Evolutionary conservation across 2,113 vertebrate species (phyloP), one percentile per base, ranked within the genome.

Genomic region (Octodon degus): DNA sequence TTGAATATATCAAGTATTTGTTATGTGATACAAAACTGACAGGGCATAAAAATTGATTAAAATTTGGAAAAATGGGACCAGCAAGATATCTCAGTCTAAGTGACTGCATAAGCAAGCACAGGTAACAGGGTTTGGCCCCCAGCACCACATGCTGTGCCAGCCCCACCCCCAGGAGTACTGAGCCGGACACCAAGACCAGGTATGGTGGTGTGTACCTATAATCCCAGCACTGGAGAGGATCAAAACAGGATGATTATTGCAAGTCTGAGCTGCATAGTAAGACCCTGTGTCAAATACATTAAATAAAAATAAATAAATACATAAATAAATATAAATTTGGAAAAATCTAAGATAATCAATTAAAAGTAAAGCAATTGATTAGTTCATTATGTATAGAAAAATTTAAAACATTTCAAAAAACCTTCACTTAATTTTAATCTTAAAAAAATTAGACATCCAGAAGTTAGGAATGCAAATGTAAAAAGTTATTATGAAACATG

Each of bases 301-400:
- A 58, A 17, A 58, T 58, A 58, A 19, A 58, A 58, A 58, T 58
- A 58, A 58, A 58, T 58, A 58, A 19, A 58, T 58, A 58, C 2
- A 4, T 58, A 58, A 58, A 58, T 58, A 19, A 58, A 58, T 58
- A 58, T 19, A 58, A 4, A 58, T 58, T 58, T 58, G 22, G 72
- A 91, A 84, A 79, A 94, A 62, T 74, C 40, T 76, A n/a, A 87
- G 17, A 68, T 4, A 76, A 82, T 74, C 24, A 62, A 62, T 92
- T 34, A 25, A 34, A 96, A 86, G 65, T 43, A 80, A 91, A 95
- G 20, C 43, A 40, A 82, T 12, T 67, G 37, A 82, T 77, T 22
- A 87, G 17, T 20, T 74, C 6, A 67, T 53, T 12, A 58, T 43
- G 10, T 25, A 76, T 0, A 34, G n/a, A 92, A 90, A 85, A 68